Evolutionary conservation across 2,113 vertebrate genomes (phyloP).

Genomic region (Oxygymnocypris stewartii): DNA sequence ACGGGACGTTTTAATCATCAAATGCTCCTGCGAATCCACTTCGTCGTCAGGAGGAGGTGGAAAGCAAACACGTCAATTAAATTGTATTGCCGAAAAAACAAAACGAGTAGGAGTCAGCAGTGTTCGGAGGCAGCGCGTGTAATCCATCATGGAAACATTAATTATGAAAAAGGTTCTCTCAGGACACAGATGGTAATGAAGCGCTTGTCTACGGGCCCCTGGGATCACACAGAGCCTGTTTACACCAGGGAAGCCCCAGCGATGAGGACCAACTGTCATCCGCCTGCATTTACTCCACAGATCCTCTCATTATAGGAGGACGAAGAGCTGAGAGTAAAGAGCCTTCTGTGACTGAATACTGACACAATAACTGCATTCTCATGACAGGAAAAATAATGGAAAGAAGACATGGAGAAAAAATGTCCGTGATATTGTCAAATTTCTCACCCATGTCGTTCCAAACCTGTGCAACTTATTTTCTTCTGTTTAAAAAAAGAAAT

Average conservation of each 20-base stretch:
- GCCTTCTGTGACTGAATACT: not conserved
- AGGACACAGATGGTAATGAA: constrained; percentile 77
- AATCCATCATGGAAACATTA: constrained; percentile 77
- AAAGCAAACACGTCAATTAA: constrained; percentile 59
- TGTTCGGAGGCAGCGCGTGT: constrained; percentile 67
- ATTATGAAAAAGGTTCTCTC: constrained; percentile 73
- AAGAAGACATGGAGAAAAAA: not conserved
- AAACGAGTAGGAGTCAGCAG: constrained; percentile 60
- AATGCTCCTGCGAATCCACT: constrained; percentile 46
- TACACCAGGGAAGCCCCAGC: constrained; percentile 32
- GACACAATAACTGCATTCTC: not conserved
- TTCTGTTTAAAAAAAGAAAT: not conserved
- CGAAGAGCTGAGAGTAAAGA: not conserved
- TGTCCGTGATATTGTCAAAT: not conserved
- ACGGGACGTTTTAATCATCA: constrained; percentile 69
- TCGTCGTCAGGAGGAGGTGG: constrained; percentile 54
- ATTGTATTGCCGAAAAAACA: constrained; percentile 59
- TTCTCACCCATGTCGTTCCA: not conserved
- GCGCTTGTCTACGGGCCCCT: constrained; percentile 56
- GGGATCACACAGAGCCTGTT: constrained; percentile 46
- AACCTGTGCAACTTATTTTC: not conserved
- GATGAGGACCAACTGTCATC: constrained; percentile 19
- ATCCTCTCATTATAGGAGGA: constrained; percentile 3
- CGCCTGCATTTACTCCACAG: constrained; percentile 19
- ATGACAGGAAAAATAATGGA: not conserved